Percentiles rank a stretch among this genome's conserved stretches.
phyloP scores from a whole-genome alignment of 2,888 invertebrate genomes.

The Phytoseiulus persimilis region DNA sequence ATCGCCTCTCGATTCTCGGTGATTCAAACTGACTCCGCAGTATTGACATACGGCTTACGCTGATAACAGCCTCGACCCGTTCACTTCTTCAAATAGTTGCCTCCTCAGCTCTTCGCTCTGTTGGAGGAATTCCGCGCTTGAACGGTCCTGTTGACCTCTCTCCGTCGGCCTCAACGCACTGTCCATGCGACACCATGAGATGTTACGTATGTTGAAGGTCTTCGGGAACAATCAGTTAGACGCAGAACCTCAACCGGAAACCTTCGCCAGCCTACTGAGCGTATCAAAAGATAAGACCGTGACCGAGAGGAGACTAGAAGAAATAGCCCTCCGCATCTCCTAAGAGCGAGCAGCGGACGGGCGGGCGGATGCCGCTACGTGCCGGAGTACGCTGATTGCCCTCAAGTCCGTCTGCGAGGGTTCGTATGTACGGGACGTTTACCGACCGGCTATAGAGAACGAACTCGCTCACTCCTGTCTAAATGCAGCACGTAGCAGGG shows the following conservation, averaged over 20 bases:
- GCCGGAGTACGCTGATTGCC: not conserved
- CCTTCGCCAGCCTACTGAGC: not conserved
- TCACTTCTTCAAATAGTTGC: too few species aligned
- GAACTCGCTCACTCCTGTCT: not conserved
- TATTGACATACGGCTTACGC: too few species aligned
- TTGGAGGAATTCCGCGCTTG: too few species aligned
- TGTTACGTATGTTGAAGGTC: too few species aligned
- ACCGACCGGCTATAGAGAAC: not conserved
- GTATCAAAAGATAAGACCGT: not conserved
- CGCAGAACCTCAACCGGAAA: not conserved
- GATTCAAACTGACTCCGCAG: too few species aligned
- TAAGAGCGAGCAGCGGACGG: not conserved
- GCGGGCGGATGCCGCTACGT: not conserved
- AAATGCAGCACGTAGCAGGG: not conserved
- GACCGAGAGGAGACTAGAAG: not conserved
- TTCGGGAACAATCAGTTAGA: not conserved
- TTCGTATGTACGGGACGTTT: not conserved
- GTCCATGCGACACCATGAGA: too few species aligned
- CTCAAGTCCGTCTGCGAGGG: not conserved
- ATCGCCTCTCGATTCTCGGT: too few species aligned
- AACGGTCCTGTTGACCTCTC: too few species aligned
- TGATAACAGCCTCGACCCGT: too few species aligned
- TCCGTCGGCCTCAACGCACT: too few species aligned
- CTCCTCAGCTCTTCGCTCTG: too few species aligned
- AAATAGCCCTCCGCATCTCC: not conserved